These are phyloP conservation scores for Hydropotes inermis DNA, from an alignment of 2,113 vertebrate genomes.

Conservation along the genomic window DNA sequence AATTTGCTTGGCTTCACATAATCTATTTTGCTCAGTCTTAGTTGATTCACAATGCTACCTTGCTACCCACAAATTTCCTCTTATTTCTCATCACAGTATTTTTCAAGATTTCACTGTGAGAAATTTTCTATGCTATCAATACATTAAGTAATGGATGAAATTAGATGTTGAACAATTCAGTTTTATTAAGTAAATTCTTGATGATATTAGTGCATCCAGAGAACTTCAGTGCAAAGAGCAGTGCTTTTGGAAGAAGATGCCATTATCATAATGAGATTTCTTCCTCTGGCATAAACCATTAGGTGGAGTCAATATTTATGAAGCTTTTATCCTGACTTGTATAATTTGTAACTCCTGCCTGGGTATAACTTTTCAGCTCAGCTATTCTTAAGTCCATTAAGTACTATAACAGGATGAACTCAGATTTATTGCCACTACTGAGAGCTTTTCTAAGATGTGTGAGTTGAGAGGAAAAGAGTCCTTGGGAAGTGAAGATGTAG, in stretches of 20 bases:
- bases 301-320: constrained; percentile 76
- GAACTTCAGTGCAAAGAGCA: not conserved
- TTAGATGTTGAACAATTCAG: not conserved
- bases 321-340: constrained; percentile 77
- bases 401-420: constrained; percentile 53
- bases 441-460: not conserved
- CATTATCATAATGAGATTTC: constrained; percentile 66
- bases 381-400: constrained; percentile 61
- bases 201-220: not conserved
- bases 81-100: not conserved
- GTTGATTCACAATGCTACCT: not conserved
- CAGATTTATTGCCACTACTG: constrained; percentile 41
- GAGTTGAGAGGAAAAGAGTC: not conserved
- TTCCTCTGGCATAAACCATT: constrained; percentile 61
- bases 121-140: not conserved
- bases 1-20: not conserved
- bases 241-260: constrained; percentile 17
- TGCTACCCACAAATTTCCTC: not conserved
- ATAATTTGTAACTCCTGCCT: constrained; percentile 67
- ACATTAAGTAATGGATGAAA: not conserved
- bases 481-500: not conserved
- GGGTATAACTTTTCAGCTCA: constrained; percentile 55
- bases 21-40: not conserved
- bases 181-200: constrained; percentile 25
- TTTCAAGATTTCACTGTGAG: not conserved